Percentiles rank a stretch among this genome's conserved stretches.
Evolutionary conservation across 2,113 vertebrate species (phyloP).

Genomic region (Tragelaphus buxtoni): DNA sequence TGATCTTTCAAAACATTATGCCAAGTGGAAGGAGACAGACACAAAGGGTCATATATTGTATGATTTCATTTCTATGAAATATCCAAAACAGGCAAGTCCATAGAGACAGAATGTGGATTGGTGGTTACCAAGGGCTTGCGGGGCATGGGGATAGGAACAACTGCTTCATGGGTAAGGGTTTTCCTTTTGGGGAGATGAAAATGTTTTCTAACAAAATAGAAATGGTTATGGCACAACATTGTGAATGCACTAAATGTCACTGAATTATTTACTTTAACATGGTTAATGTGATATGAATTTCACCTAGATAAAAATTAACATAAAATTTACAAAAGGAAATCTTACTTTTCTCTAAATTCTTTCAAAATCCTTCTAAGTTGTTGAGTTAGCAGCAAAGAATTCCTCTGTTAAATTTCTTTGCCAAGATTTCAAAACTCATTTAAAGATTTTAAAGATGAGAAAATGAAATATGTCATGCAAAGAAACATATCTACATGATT

Average conservation of each 20-base stretch:
- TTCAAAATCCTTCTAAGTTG: conserved; percentile 34
- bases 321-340: neutral
- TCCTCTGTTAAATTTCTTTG: neutral
- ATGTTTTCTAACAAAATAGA: neutral
- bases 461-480: neutral
- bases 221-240: neutral
- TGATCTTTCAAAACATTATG: neutral
- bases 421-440: conserved; percentile 18
- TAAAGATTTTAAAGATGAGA: conserved; percentile 7
- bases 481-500: neutral
- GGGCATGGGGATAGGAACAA: neutral
- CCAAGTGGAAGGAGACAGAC: neutral
- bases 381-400: neutral
- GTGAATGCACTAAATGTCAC: neutral
- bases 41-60: neutral
- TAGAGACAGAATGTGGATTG: neutral
- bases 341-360: neutral
- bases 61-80: conserved; percentile 16
- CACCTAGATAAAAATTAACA: neutral
- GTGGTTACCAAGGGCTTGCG: neutral
- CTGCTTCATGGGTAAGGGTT: neutral
- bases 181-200: neutral
- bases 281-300: neutral
- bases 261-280: neutral
- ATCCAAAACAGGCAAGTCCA: neutral